Percentiles rank a stretch among this genome's conserved stretches.
These are phyloP conservation scores for Zophobas morio DNA, from an alignment of 1,140 invertebrate genomes.

Conservation along the genomic window DNA sequence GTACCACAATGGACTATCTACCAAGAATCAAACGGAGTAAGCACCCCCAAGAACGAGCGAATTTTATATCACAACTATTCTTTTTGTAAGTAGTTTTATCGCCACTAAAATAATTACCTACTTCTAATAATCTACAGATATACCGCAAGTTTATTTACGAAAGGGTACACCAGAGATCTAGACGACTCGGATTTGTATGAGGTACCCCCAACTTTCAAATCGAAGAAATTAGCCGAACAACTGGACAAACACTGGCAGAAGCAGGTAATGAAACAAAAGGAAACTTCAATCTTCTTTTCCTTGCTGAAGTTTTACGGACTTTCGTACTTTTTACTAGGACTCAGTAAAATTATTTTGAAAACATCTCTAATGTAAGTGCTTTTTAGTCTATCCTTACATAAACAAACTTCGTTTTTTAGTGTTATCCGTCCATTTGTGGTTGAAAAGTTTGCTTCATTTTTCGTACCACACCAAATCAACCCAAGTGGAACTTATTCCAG, in stretches of 20 bases:
- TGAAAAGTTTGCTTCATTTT: background rate
- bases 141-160: background rate
- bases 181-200: background rate
- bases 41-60: background rate
- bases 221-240: background rate
- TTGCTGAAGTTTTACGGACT: background rate
- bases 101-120: background rate
- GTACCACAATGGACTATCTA: background rate
- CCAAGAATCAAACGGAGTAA: background rate
- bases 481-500: background rate
- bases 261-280: background rate
- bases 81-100: background rate
- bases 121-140: background rate
- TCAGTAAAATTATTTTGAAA: constrained; percentile 1
- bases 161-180: background rate
- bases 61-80: background rate
- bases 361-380: background rate
- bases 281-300: background rate
- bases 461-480: background rate
- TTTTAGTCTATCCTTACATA: background rate
- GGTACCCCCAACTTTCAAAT: background rate
- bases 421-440: background rate
- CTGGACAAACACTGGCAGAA: background rate
- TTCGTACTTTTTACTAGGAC: constrained; percentile 4
- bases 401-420: background rate